Evolutionary conservation across 2,888 invertebrate species (phyloP), one percentile per base, ranked within the genome.

Genomic region (Acrocyrtus sp.): DNA sequence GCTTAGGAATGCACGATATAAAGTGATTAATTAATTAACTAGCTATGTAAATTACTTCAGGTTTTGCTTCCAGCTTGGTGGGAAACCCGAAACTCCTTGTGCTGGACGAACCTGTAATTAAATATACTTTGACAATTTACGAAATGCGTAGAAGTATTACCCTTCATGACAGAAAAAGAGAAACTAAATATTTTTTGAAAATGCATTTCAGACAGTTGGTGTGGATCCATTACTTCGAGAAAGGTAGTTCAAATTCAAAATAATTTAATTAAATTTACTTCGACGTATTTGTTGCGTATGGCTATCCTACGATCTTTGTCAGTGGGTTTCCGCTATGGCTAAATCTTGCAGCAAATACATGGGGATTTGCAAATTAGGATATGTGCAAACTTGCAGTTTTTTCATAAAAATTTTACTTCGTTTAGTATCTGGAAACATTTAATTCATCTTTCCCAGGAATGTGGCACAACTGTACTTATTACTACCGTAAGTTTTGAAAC

Each of bases 381-480:
- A 10, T 10, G 6, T 39, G 6, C 12, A 39, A 39, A 12, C 6
- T 10, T 10, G 8, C 43, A 12, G 15, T 43, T 43, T 17, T 6
- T 12, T 4, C 15, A 8, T 48, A 21, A 48, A 19, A 48, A 19
- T n/a, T n/a, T 29, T 57, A n/a, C 1, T 10, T 60, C 29, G 12
- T 26, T 22, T 19, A 95, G 94, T 84, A 96, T 96, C 84, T 96
- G 96, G 96, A 93, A 93, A 82, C 95, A 96, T 84, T 87, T 96
- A 84, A 92, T 95, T 70, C 90, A 94, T 83, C 93, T 96, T 83
- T 94, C 95, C 81, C 92, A 92, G 86, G 91, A 92, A 76, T 92
- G 93, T 48, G 91, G 93, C 84, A 95, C 94, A 85, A 96, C 96
- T 24, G 95, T 96, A 81, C 95, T 96, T 70, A 94, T 96, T 68